Conservation (phyloP, 2,797 vertebrate genomes). For the Geotrypetes seraphini region DNA sequence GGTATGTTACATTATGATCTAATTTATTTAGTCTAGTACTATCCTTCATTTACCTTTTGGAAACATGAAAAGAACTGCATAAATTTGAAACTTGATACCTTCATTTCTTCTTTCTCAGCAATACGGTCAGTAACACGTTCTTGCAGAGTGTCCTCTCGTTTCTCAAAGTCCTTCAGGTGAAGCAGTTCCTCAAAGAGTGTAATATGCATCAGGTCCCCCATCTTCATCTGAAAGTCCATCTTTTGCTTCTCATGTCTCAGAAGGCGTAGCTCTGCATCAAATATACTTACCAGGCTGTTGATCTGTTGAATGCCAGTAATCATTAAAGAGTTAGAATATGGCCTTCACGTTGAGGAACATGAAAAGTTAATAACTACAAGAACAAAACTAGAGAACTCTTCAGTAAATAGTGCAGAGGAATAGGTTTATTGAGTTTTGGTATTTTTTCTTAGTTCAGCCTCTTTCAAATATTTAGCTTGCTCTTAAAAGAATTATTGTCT, state of each 20-base stretch:
- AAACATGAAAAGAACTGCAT: background rate
- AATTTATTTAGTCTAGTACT: too few relatives aligned
- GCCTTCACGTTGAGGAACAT: background rate
- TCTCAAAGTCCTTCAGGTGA: conserved; percentile 71
- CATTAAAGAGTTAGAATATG: background rate
- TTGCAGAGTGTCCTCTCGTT: conserved; percentile 66
- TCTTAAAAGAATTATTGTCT: too few relatives aligned
- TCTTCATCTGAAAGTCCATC: conserved; percentile 71
- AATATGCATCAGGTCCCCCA: conserved; percentile 64
- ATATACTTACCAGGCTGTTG: conserved; percentile 48
- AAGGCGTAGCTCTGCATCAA: conserved; percentile 69
- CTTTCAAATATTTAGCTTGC: too few relatives aligned
- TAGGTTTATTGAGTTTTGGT: too few relatives aligned
- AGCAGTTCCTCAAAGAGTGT: conserved; percentile 77
- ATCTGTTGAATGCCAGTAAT: conserved; percentile 69
- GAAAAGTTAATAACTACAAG: background rate
- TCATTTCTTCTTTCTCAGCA: conserved; percentile 52
- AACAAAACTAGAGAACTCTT: background rate
- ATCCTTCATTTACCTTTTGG: too few relatives aligned
- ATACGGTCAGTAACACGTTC: conserved; percentile 44
- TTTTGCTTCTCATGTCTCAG: conserved; percentile 66
- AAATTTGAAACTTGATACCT: too few relatives aligned
- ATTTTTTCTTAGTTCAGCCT: too few relatives aligned
- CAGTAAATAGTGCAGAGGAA: background rate
- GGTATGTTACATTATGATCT: too few relatives aligned